Conservation (phyloP, 2,888 invertebrate genomes). For the Troides helena region DNA sequence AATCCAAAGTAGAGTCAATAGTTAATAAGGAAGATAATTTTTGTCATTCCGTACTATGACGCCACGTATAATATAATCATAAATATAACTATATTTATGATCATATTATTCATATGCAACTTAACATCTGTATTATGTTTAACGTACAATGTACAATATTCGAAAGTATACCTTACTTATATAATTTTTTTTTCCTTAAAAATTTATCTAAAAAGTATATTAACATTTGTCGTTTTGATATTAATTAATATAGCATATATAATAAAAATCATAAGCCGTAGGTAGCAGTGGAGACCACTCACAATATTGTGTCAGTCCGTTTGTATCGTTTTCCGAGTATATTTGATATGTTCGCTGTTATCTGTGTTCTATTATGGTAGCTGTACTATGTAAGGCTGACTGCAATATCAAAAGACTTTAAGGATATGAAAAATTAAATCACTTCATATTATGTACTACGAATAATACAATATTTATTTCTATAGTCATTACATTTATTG, state of each 20-base stretch:
- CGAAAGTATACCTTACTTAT: too few relatives aligned
- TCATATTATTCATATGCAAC: too few relatives aligned
- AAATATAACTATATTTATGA: too few relatives aligned
- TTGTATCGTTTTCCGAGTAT: slow-evolving; percentile 23
- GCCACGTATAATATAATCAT: too few relatives aligned
- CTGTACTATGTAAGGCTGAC: slow-evolving; percentile 7
- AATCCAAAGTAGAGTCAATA: neutral
- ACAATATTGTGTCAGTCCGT: slow-evolving; percentile 20
- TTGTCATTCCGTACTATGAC: too few relatives aligned
- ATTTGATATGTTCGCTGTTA: slow-evolving; percentile 25
- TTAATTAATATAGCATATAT: neutral
- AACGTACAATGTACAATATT: too few relatives aligned
- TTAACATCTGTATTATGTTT: too few relatives aligned
- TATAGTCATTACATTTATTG: neutral
- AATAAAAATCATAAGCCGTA: neutral
- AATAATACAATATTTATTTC: neutral
- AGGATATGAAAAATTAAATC: neutral
- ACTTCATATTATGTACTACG: neutral
- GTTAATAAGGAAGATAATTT: neutral
- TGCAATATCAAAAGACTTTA: neutral
- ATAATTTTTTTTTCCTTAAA: neutral
- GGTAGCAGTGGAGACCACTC: neutral
- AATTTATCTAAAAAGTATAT: neutral
- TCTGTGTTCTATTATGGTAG: slow-evolving; percentile 20
- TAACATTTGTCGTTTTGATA: neutral